phyloP scores from a whole-genome alignment of 2,113 vertebrate species.

The Otus sunia region DNA sequence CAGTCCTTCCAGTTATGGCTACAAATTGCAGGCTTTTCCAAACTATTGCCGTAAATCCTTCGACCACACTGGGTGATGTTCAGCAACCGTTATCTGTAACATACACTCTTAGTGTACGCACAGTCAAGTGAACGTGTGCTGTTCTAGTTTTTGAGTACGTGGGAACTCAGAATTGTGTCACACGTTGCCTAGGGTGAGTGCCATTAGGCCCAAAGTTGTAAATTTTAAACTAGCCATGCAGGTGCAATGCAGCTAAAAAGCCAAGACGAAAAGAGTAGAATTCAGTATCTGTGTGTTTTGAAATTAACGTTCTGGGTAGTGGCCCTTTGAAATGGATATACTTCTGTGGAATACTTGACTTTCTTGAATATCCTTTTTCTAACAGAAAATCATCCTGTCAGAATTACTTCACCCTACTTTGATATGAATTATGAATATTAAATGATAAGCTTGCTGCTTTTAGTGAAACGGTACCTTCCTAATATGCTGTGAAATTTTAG shows the following conservation, averaged over 20 bases:
- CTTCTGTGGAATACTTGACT: background rate
- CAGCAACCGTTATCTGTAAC: background rate
- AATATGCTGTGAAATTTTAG: background rate
- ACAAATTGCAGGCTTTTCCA: background rate
- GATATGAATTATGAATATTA: background rate
- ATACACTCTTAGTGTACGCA: rapidly evolving
- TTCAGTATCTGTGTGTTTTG: rapidly evolving
- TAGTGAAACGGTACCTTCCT: background rate
- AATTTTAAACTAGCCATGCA: background rate
- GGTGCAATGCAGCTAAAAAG: background rate
- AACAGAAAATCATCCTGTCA: background rate
- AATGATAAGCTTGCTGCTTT: background rate
- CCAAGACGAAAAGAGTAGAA: background rate
- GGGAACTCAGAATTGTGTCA: no score
- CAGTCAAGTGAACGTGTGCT: rapidly evolving
- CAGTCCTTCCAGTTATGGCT: background rate
- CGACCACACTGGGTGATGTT: rapidly evolving
- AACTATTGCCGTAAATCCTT: background rate
- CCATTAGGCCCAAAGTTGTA: background rate
- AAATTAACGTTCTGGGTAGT: background rate
- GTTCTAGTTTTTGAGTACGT: rapidly evolving
- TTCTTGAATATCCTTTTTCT: background rate
- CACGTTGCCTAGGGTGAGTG: rapidly evolving
- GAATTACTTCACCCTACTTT: background rate
- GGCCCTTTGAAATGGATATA: background rate